Evolutionary conservation across 2,888 invertebrate genomes (phyloP), one percentile per base, ranked within the genome.

Genomic region (Drosophila rellima): DNA sequence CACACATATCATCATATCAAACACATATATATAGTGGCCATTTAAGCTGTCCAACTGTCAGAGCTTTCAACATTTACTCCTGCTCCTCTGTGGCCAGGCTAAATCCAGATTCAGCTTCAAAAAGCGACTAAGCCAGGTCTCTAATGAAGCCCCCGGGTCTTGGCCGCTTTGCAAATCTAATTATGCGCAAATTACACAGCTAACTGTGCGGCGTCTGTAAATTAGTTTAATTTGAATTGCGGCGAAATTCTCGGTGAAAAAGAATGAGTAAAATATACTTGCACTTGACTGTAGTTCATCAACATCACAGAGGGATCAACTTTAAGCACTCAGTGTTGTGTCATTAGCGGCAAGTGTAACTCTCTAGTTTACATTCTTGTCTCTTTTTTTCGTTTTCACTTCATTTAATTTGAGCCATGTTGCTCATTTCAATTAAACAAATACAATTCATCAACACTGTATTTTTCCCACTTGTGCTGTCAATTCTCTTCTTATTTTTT

Each of bases 151-250:
- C 45, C 57, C 42, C 20, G 54, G 51, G 47, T 33, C 37, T 45
- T 45, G 37, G n/a, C 26, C 26, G 66, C 31, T 50, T 57, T 44
- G 64, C 39, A 61, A 64, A 75, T 64, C 52, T 70, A 82, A 80
- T 82, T 80, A 74, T 60, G 67, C 76, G 57, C 77, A 74, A 82
- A 80, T 80, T 80, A 82, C 70, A 47, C 77, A 70, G 59, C 77
- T 66, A 69, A 82, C 69, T 74, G 77, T 65, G 68, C 73, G 68
- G 64, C 71, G 44, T 31, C 20, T 70, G 55, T 64, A 74, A 80
- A 80, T 80, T 74, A 74, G 68, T 68, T 76, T 62, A 68, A 72
- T 55, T 79, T 74, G 71, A 71, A 79, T 81, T 79, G 70, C 52
- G 52, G 64, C 26, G 7, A 44, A 63, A 39, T 17, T 39, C 4